Conservation (phyloP, 2,113 vertebrate species). For the Melospiza melodia region DNA sequence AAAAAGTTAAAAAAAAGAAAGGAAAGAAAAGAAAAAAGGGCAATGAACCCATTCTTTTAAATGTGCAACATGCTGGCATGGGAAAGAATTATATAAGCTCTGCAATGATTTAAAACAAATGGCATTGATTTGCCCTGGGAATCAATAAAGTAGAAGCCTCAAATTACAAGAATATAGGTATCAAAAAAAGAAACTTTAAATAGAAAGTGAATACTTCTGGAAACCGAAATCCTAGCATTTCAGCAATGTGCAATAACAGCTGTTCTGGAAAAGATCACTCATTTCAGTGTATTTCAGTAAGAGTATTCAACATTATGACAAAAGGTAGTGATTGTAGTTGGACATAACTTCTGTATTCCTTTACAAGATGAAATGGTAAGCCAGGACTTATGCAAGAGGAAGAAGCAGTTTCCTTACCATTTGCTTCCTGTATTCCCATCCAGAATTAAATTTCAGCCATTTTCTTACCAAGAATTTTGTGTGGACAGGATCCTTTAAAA, state of each 20-base stretch:
- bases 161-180: not conserved
- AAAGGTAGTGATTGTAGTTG: not conserved
- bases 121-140: not conserved
- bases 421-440: not conserved
- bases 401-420: not conserved
- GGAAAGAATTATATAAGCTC: not conserved
- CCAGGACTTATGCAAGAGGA: not conserved
- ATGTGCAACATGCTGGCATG: not conserved
- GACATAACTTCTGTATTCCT: not conserved
- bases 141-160: not conserved
- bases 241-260: not conserved
- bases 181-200: not conserved
- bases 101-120: not conserved
- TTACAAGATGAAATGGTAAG: not conserved
- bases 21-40: rapidly evolving
- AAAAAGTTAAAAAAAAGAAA: too few species aligned
- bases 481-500: not conserved
- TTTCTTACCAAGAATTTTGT: not conserved
- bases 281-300: not conserved
- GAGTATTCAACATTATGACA: not conserved
- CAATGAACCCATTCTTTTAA: not conserved
- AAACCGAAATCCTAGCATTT: not conserved
- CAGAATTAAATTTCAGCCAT: not conserved
- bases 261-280: not conserved
- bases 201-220: not conserved